Conservation (phyloP, 2,113 vertebrate genomes). For the Mormoops blainvillei region DNA sequence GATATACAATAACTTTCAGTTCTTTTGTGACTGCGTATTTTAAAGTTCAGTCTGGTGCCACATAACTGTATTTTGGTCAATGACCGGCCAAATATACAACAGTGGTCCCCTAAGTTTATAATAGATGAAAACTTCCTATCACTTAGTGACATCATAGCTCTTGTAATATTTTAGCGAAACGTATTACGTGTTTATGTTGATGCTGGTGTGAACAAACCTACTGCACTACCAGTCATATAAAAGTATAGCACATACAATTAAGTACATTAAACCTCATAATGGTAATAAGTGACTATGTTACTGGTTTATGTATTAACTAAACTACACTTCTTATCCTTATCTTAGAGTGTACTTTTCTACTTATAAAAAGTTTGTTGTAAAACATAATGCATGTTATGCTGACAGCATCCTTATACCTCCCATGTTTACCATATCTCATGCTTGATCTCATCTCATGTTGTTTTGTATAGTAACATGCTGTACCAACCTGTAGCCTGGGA, state of each 20-base stretch:
- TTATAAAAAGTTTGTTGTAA: not conserved
- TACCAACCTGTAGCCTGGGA: not conserved
- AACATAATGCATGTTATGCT: not conserved
- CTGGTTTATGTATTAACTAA: not conserved
- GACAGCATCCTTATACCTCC: not conserved
- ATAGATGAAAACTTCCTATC: not conserved
- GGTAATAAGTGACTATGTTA: not conserved
- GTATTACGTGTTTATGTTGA: not conserved
- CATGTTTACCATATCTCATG: no score
- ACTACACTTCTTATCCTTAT: not conserved
- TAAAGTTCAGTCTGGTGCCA: not conserved
- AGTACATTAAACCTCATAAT: not conserved
- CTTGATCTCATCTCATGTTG: not conserved
- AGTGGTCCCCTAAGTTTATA: not conserved
- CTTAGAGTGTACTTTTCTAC: not conserved
- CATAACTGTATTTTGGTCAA: not conserved
- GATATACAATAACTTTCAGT: conserved; percentile 28
- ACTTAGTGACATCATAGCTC: not conserved
- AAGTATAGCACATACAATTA: not conserved
- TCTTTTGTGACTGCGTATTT: conserved; percentile 43
- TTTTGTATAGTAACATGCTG: not conserved
- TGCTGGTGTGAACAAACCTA: not conserved
- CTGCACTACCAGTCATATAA: not conserved
- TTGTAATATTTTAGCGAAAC: not conserved
- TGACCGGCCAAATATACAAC: not conserved